Conservation (phyloP, 1,140 invertebrate species). For the Bactericera cockerelli region DNA sequence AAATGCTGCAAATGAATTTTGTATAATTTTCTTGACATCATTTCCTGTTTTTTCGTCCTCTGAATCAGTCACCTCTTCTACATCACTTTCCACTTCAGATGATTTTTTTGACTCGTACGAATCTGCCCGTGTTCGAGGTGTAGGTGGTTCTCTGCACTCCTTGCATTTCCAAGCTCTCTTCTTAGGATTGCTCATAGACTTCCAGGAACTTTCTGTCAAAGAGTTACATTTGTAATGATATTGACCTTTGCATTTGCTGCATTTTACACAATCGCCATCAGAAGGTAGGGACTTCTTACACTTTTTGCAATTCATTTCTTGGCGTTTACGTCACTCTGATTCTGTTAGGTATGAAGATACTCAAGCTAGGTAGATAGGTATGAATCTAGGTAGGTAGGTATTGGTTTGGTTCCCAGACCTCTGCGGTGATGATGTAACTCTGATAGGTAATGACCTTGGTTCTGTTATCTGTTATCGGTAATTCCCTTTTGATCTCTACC, state of each 20-base stretch:
- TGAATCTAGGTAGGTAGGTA: background rate
- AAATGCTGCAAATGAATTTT: background rate
- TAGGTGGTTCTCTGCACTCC: background rate
- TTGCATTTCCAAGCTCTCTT: background rate
- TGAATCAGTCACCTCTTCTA: background rate
- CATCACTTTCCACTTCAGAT: background rate
- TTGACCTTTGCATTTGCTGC: conserved; percentile 3
- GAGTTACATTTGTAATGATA: conserved; percentile 3
- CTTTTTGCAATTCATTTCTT: background rate
- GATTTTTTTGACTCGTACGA: background rate
- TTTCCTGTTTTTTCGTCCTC: too few species aligned
- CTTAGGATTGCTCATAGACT: background rate
- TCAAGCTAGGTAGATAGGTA: background rate
- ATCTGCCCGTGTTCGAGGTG: background rate
- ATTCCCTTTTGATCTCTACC: too few species aligned
- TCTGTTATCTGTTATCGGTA: too few species aligned
- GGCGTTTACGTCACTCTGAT: background rate
- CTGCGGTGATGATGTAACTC: background rate
- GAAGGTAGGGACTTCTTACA: background rate
- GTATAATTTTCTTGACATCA: too few species aligned
- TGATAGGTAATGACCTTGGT: background rate
- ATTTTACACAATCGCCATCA: background rate
- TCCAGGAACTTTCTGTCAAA: background rate
- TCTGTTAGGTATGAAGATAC: background rate
- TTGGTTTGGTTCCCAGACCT: background rate